Percentiles rank a stretch among this genome's conserved stretches.
Conservation (phyloP, 1,140 invertebrate species). For the Kradibia gibbosae region DNA sequence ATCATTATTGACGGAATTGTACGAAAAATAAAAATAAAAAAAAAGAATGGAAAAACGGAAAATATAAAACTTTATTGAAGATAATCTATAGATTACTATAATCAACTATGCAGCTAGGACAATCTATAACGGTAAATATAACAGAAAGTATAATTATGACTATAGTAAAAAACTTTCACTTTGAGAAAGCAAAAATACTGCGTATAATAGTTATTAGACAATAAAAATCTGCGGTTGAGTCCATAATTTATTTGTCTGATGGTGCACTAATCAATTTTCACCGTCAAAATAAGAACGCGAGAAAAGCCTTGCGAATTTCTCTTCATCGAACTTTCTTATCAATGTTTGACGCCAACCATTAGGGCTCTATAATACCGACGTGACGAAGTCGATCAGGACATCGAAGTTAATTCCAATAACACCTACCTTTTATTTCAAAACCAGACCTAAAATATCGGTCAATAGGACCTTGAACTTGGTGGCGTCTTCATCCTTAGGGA, state of each 20-base stretch:
- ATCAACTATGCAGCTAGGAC: slow-evolving; percentile 9
- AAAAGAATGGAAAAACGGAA: not conserved
- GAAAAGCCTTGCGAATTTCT: no score
- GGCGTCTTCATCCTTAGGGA: not conserved
- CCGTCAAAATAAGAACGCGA: no score
- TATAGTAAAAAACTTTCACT: slow-evolving; percentile 47
- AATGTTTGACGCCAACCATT: no score
- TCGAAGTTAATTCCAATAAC: no score
- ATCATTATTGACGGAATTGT: no score
- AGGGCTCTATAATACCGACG: no score
- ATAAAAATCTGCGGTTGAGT: not conserved
- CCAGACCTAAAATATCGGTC: slow-evolving; percentile 27
- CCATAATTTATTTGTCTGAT: not conserved
- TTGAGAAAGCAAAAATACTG: slow-evolving; percentile 39
- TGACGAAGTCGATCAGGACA: not conserved
- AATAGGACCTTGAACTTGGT: not conserved
- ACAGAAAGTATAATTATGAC: slow-evolving; percentile 32
- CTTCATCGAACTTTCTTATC: not conserved
- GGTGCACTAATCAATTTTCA: no score
- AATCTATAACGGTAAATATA: not conserved
- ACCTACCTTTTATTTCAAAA: slow-evolving; percentile 43
- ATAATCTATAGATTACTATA: slow-evolving; percentile 19
- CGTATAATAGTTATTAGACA: slow-evolving; percentile 15
- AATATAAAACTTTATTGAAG: not conserved
- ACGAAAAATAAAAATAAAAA: no score